Evolutionary conservation across 1,140 invertebrate species (phyloP), one percentile per base, ranked within the genome.

Genomic region (Battus philenor): DNA sequence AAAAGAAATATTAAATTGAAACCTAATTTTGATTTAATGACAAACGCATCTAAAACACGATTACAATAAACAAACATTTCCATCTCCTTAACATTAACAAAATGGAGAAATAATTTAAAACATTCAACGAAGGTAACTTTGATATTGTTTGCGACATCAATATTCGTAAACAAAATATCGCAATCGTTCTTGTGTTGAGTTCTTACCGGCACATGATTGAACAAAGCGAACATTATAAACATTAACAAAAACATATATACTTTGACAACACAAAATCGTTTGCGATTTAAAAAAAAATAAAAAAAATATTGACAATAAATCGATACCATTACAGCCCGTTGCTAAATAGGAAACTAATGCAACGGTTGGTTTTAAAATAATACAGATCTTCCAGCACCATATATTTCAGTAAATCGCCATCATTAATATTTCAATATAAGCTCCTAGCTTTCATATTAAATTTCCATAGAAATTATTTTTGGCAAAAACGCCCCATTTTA

Each of bases 311-410:
- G 38, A 53, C 47, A n/a, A 29, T 33, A 52, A 61, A 64, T 41
- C 50, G 38, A 29, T 39, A 33, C 50, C 50, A 54, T 50, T 44
- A 47, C 38, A 20, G 26, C 43, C 61, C 51, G 33, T 50, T 32
- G 54, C 44, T 50, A 30, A 30, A 31, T 48, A 51, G 36, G 46
- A 50, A 45, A 43, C 32, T 22, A 29, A 15, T 50, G 44, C 58
- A 56, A 54, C 34, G 50, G 50, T 46, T 31, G 20, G 31, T 43
- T 31, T 53, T 60, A 59, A 63, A 50, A 68, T 30, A 59, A 72
- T 54, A 69, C 73, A 82, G 78, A 82, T 82, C 78, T 79, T 70
- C 68, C 69, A 82, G 78, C 78, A 82, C 78, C 78, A 79, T 69
- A 55, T 57, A 57, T 62, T 63, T 47, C 47, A 45, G 20, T 52